Evolutionary conservation across 2,797 vertebrate genomes (phyloP).

Genomic region (Jordanella pulchra): DNA sequence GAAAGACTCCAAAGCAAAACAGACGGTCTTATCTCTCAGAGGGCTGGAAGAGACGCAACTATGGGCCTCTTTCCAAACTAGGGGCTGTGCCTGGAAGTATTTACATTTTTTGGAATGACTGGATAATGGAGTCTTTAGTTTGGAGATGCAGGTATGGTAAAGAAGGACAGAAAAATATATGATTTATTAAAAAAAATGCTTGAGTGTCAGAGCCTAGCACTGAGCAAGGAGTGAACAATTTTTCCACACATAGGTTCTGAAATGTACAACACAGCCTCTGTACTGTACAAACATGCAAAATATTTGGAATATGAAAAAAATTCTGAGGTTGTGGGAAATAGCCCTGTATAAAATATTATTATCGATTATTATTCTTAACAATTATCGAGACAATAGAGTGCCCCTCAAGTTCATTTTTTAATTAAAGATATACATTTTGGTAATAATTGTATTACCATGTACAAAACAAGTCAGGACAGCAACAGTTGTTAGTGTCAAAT

Average conservation of each 20-base stretch:
- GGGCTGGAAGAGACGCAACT: constrained; percentile 44
- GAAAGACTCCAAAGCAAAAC: constrained; percentile 64
- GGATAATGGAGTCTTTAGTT: constrained; percentile 61
- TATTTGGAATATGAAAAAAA: neutral
- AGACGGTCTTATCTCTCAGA: constrained; percentile 52
- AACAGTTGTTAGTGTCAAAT: neutral
- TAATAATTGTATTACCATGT: neutral
- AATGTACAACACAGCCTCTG: neutral
- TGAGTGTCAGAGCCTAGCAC: constrained; percentile 23
- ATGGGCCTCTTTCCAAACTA: constrained; percentile 62
- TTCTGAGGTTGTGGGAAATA: neutral
- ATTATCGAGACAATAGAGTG: neutral
- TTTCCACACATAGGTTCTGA: neutral
- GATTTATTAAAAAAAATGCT: constrained; percentile 26
- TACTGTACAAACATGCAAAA: neutral
- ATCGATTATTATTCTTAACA: neutral
- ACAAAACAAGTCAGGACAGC: neutral
- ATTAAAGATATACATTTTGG: neutral
- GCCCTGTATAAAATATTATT: neutral
- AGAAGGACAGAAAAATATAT: constrained; percentile 18
- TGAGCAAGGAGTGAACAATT: neutral
- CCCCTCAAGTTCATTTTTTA: neutral
- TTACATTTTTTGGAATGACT: constrained; percentile 60
- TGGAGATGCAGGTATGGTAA: constrained; percentile 31
- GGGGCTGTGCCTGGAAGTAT: constrained; percentile 51